phyloP scores from a whole-genome alignment of 2,113 vertebrate species.

The Oncorhynchus tshawytscha region DNA sequence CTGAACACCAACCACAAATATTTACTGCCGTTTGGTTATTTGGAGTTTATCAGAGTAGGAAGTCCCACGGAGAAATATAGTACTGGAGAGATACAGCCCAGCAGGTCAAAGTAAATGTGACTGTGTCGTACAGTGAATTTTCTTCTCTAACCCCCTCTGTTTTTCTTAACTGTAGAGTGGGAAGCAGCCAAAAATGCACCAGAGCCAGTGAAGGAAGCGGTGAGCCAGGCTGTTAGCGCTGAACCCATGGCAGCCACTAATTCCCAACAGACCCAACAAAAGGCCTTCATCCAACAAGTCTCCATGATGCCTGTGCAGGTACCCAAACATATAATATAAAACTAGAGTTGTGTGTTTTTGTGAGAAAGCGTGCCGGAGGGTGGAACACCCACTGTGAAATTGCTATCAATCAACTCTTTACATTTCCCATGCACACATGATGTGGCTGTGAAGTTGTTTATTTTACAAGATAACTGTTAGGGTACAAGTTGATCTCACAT shows the following conservation, averaged over 20 bases:
- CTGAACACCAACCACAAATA: not conserved
- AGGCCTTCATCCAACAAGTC: conserved; percentile 87
- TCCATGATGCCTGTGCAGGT: conserved; percentile 93
- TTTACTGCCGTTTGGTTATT: conserved; percentile 21
- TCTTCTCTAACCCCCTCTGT: no score
- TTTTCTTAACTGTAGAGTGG: conserved; percentile 80
- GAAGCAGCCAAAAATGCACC: conserved; percentile 82
- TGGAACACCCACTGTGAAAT: no score
- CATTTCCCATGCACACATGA: no score
- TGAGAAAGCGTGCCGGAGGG: no score
- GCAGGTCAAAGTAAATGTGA: no score
- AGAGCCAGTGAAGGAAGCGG: conserved; percentile 79
- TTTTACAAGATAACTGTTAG: no score
- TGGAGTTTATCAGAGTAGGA: not conserved
- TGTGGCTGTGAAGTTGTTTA: no score
- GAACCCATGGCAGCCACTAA: conserved; percentile 79
- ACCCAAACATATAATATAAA: conserved; percentile 14
- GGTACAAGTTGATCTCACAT: no score
- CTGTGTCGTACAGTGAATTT: no score
- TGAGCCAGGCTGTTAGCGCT: conserved; percentile 63
- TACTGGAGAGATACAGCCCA: no score
- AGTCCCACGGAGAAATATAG: no score
- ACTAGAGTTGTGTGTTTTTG: not conserved
- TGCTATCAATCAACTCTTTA: no score
- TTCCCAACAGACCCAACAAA: conserved; percentile 78